Base-by-base conservation (phyloP, 2,113 vertebrate species). In the Vidua chalybeata region DNA sequence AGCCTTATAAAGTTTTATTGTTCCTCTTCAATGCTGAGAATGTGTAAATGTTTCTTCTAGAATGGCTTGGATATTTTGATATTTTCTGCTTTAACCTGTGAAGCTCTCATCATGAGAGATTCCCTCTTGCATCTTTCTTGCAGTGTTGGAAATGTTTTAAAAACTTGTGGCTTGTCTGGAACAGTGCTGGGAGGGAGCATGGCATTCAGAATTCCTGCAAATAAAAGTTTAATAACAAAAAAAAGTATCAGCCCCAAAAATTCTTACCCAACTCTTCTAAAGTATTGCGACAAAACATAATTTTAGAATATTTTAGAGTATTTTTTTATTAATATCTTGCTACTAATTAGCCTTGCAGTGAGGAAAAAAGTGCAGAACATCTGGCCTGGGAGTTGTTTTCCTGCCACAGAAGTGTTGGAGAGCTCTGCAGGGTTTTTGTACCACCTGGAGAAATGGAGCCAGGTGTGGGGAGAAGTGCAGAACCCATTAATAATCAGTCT, bases 71-170 rank as follows among this genome's bases (percentile, higher is more conserved):
- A 43, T 31, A 7, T 26, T 95, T 93, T 81, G 80, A 12, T 86
- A 14, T 88, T 96, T 94, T 84, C 90, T 81, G 43, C 33, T 39
- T 96, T 93, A 86, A 85, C 73, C 63, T 87, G 93, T 96, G 58
- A 83, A 92, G 58, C 23, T 78, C 45, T 41, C 28, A 18, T 31
- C 24, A 18, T 76, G 28, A 68, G 31, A 63, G 27, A 45, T 61
- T 91, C 35, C 76, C 2, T 80, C 30, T 48, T 66, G n/a, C 31
- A 56, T 83, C 92, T 33, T 66, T 78, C 85, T 73, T 72, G 43
- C 14, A 63, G 66, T 9, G 5, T 63, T 94, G 64, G 63, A 45
- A 61, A 28, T 7, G 0, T 59, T 62, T 79, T 73, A 31, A 67
- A 85, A 94, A 67, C 12, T 48, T 8, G 19, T 35, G 56, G 51